Conservation (phyloP, 2,888 invertebrate genomes). For the Machimus rusticus region DNA sequence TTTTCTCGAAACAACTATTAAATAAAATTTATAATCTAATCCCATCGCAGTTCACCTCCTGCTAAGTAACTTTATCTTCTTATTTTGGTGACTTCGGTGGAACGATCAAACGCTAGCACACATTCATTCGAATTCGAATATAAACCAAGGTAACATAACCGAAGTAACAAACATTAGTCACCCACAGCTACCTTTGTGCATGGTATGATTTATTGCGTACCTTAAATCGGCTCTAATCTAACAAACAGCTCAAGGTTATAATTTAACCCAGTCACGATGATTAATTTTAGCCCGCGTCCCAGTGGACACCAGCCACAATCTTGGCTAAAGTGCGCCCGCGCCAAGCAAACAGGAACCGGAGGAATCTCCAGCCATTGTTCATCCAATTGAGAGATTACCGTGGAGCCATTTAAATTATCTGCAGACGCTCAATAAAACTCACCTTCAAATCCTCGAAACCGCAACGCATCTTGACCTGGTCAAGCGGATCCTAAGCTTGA, state of each 20-base stretch:
- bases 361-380: constrained; percentile 32
- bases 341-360: not conserved
- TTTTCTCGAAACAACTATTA: not conserved
- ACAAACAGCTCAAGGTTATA: constrained; percentile 36
- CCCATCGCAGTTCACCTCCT: not conserved
- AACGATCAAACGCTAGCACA: not conserved
- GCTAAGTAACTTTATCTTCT: not conserved
- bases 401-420: constrained; percentile 42
- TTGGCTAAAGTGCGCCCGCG: not conserved
- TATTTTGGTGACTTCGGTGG: not conserved
- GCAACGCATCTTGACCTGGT: constrained; percentile 26
- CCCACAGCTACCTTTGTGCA: constrained; percentile 19
- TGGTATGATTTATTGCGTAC: constrained; percentile 13
- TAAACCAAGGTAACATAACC: not conserved
- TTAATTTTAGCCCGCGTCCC: constrained; percentile 12
- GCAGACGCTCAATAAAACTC: constrained; percentile 41
- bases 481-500: constrained; percentile 30
- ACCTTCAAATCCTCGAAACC: constrained; percentile 32
- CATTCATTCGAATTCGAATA: not conserved
- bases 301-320: constrained; percentile 5
- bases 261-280: constrained; percentile 35
- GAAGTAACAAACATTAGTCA: constrained; percentile 23
- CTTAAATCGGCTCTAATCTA: constrained; percentile 35
- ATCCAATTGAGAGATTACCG: constrained; percentile 38
- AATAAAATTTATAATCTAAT: not conserved